phyloP scores from a whole-genome alignment of 2,113 vertebrate genomes.

The Chelonoidis abingdonii region DNA sequence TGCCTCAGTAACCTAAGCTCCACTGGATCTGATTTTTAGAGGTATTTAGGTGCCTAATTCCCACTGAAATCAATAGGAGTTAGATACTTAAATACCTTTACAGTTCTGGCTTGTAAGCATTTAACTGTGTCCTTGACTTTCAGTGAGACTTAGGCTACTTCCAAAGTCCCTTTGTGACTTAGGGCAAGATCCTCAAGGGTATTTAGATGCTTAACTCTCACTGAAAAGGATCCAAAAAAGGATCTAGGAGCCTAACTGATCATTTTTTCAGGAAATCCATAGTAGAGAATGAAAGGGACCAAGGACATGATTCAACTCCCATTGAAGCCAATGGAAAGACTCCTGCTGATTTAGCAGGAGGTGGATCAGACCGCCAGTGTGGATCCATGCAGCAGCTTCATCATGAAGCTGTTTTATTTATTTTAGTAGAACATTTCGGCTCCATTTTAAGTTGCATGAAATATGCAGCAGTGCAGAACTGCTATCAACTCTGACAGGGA shows the following conservation, averaged over 20 bases:
- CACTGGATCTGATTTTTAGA: not conserved
- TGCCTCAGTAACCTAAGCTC: not conserved
- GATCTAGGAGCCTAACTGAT: not conserved
- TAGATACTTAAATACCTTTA: not conserved
- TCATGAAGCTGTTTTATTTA: not conserved
- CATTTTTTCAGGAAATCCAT: not conserved
- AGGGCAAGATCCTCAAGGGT: too few species aligned
- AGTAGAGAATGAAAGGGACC: not conserved
- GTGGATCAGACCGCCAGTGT: not conserved
- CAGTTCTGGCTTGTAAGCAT: not conserved
- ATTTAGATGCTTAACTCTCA: too few species aligned
- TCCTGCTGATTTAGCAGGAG: not conserved
- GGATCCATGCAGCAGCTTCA: not conserved
- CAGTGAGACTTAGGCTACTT: not conserved
- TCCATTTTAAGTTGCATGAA: slow-evolving; percentile 4
- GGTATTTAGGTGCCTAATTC: not conserved
- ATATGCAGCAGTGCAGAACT: slow-evolving; percentile 9
- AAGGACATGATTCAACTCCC: not conserved
- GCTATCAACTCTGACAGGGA: not conserved
- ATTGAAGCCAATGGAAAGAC: not conserved
- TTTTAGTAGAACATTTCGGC: not conserved
- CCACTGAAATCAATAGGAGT: not conserved
- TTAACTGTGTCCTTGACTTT: not conserved
- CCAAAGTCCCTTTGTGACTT: too few species aligned
- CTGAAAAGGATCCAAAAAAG: too few species aligned